Conservation (phyloP, 2,113 vertebrate genomes). For the Myrmecobius fasciatus region DNA sequence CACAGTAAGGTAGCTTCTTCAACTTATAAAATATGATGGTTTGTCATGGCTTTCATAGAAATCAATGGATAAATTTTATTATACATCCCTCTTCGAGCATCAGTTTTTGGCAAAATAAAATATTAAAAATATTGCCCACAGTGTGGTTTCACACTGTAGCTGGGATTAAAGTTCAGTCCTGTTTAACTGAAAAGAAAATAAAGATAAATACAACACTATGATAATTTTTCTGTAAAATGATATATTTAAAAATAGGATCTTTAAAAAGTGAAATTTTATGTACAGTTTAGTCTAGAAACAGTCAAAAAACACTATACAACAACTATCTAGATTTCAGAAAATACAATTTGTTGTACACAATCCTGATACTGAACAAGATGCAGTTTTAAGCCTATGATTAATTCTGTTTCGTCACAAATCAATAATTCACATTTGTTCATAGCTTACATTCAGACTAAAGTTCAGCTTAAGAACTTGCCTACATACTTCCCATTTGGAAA, state of each 20-base stretch:
- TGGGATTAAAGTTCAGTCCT: slow-evolving; percentile 28
- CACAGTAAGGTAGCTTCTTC: background rate
- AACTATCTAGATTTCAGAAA: slow-evolving; percentile 62
- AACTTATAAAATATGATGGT: background rate
- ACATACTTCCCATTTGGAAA: slow-evolving; percentile 1
- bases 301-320: slow-evolving; percentile 68
- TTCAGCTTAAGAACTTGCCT: background rate
- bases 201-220: slow-evolving; percentile 42
- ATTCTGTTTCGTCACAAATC: slow-evolving; percentile 11
- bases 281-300: slow-evolving; percentile 81
- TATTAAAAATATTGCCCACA: slow-evolving; percentile 34
- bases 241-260: slow-evolving; percentile 87
- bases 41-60: background rate
- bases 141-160: slow-evolving; percentile 25
- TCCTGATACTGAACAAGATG: slow-evolving; percentile 45
- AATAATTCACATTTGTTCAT: slow-evolving; percentile 57
- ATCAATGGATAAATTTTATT: background rate
- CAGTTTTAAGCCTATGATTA: slow-evolving; percentile 35
- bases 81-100: background rate
- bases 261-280: slow-evolving; percentile 79
- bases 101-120: slow-evolving; percentile 16
- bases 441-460: slow-evolving; percentile 47
- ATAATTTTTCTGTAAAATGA: slow-evolving; percentile 78
- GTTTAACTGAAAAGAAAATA: slow-evolving; percentile 38
- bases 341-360: slow-evolving; percentile 57